Conservation (phyloP, 2,113 vertebrate genomes). For the Rhinolophus sinicus region DNA sequence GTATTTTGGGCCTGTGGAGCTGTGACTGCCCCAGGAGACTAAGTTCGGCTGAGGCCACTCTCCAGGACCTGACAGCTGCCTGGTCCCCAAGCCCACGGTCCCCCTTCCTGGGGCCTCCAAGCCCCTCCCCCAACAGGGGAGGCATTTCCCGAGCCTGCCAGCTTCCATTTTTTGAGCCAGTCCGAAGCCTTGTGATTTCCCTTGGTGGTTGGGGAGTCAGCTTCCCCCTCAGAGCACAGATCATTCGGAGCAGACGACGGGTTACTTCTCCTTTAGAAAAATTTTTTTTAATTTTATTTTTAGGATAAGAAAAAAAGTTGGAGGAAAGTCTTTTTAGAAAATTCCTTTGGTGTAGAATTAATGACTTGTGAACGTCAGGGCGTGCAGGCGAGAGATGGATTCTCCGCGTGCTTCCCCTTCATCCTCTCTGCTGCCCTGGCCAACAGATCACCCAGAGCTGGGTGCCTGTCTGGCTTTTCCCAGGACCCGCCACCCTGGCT, state of each 20-base stretch:
- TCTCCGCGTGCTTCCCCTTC: neutral
- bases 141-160: neutral
- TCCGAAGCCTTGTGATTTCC: constrained; percentile 30
- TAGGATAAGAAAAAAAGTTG: constrained; percentile 79
- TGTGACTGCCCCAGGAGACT: neutral
- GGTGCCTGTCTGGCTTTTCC: constrained; percentile 68
- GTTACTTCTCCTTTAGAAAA: constrained; percentile 78
- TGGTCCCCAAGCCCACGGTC: neutral
- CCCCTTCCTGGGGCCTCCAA: neutral
- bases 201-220: neutral
- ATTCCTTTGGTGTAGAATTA: constrained; percentile 79
- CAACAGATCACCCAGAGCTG: constrained; percentile 60
- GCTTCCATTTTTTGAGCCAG: neutral
- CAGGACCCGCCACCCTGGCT: constrained; percentile 68
- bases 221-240: constrained; percentile 57
- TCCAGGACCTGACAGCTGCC: neutral
- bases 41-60: neutral
- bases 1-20: neutral
- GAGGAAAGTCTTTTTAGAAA: constrained; percentile 74
- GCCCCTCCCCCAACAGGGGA: neutral
- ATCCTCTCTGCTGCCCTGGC: neutral
- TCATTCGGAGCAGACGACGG: constrained; percentile 69
- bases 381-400: neutral
- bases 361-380: constrained; percentile 84
- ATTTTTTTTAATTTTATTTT: constrained; percentile 77